These are phyloP conservation scores for Rugalucina vietnamica DNA, from an alignment of 2,888 invertebrate genomes.

Conservation along the genomic window DNA sequence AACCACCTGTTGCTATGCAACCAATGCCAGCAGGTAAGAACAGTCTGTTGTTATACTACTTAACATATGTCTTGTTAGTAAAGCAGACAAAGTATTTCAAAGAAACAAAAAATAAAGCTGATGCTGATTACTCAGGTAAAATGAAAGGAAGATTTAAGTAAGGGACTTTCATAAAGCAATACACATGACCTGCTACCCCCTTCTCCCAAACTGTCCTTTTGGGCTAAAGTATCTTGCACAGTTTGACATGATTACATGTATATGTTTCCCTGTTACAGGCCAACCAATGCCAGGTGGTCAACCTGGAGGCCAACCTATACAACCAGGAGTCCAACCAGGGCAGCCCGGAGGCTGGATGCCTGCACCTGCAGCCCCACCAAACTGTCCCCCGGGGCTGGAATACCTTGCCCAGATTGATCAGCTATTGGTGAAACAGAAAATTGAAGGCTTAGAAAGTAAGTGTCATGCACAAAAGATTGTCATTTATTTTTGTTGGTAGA, in stretches of 20 bases:
- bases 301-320: background rate
- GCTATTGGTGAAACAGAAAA: constrained; percentile 83
- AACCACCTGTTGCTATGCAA: constrained; percentile 56
- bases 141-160: no score
- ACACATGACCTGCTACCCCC: no score
- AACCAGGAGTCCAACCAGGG: constrained; percentile 32
- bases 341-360: constrained; percentile 69
- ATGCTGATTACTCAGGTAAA: no score
- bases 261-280: constrained; percentile 5
- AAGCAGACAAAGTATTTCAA: no score
- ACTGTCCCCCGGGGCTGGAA: constrained; percentile 82
- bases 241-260: background rate
- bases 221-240: background rate
- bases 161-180: no score
- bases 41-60: no score
- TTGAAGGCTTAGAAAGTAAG: constrained; percentile 83
- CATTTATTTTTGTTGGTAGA: no score
- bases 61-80: no score
- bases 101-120: no score
- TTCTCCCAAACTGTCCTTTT: no score
- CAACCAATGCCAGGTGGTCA: background rate
- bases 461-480: no score
- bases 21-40: constrained; percentile 44
- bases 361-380: constrained; percentile 67
- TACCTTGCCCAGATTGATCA: constrained; percentile 83